phyloP scores from a whole-genome alignment of 2,113 vertebrate species.

The Microcebus lehilahytsara region DNA sequence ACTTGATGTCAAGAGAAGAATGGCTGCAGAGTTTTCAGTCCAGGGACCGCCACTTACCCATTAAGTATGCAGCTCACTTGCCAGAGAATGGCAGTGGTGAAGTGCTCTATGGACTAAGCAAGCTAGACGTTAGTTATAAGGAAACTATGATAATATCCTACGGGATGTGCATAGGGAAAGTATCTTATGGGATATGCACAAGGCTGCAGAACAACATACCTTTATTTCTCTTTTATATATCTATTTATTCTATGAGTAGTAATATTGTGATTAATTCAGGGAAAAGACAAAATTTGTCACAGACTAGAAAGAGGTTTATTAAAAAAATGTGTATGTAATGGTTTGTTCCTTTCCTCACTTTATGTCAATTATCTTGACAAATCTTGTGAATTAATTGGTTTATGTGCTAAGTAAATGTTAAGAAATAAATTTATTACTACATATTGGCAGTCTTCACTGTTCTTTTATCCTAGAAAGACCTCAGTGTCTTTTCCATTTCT shows the following conservation, averaged over 20 bases:
- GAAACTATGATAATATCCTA: neutral
- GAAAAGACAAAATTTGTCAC: neutral
- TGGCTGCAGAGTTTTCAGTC: conserved; percentile 9
- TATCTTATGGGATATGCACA: neutral
- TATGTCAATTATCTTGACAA: neutral
- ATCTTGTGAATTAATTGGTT: neutral
- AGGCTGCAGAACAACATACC: neutral
- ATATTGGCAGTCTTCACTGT: neutral
- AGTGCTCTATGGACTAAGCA: neutral
- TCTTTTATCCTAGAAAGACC: neutral
- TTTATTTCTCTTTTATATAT: neutral
- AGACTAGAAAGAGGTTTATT: neutral
- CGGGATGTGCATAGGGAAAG: neutral
- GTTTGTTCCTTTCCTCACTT: neutral
- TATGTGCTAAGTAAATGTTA: neutral
- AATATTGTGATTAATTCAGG: neutral
- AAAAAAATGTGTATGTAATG: neutral
- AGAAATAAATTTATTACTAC: neutral
- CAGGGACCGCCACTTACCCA: neutral
- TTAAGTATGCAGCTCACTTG: neutral
- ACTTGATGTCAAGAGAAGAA: conserved; percentile 53
- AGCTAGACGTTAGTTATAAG: neutral
- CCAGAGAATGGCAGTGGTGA: conserved; percentile 9
- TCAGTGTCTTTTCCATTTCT: neutral
- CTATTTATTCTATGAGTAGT: neutral